These are phyloP conservation scores for Elgaria multicarinata DNA, from an alignment of 2,113 vertebrate genomes.

Conservation along the genomic window DNA sequence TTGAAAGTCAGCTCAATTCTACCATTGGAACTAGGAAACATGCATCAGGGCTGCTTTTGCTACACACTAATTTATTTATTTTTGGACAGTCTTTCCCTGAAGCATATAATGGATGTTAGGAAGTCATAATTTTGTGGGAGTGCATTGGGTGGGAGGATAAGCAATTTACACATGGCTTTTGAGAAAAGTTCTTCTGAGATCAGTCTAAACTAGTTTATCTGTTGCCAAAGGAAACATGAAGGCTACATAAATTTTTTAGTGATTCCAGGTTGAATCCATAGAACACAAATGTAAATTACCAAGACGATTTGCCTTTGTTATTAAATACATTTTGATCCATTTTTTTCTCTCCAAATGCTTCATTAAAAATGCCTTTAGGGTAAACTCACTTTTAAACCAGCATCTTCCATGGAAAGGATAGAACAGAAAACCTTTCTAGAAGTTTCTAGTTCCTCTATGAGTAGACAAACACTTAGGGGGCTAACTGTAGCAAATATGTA, in stretches of 20 bases:
- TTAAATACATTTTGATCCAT: slow-evolving; percentile 51
- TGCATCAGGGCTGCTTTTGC: slow-evolving; percentile 32
- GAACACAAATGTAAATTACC: slow-evolving; percentile 62
- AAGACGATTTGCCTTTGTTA: slow-evolving; percentile 60
- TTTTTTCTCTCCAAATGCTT: slow-evolving; percentile 40
- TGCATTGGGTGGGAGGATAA: background rate
- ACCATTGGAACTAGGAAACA: slow-evolving; percentile 34
- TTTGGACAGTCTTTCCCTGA: background rate
- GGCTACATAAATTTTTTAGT: slow-evolving; percentile 62
- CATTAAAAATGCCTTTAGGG: slow-evolving; percentile 60
- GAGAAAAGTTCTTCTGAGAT: slow-evolving; percentile 37
- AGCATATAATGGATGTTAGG: slow-evolving; percentile 19
- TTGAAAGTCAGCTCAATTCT: slow-evolving; percentile 41
- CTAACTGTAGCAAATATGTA: background rate
- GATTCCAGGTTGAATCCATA: slow-evolving; percentile 43
- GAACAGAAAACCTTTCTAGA: slow-evolving; percentile 27
- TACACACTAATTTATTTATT: slow-evolving; percentile 2
- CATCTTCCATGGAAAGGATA: slow-evolving; percentile 28
- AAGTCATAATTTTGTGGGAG: slow-evolving; percentile 3
- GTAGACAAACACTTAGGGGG: slow-evolving; percentile 10
- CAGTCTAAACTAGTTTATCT: slow-evolving; percentile 56
- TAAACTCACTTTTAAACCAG: slow-evolving; percentile 50
- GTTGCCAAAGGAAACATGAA: slow-evolving; percentile 54
- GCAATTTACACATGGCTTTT: background rate
- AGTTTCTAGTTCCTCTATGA: slow-evolving; percentile 32